These are phyloP conservation scores for Luperina testacea DNA, from an alignment of 2,888 invertebrate species.

Conservation along the genomic window DNA sequence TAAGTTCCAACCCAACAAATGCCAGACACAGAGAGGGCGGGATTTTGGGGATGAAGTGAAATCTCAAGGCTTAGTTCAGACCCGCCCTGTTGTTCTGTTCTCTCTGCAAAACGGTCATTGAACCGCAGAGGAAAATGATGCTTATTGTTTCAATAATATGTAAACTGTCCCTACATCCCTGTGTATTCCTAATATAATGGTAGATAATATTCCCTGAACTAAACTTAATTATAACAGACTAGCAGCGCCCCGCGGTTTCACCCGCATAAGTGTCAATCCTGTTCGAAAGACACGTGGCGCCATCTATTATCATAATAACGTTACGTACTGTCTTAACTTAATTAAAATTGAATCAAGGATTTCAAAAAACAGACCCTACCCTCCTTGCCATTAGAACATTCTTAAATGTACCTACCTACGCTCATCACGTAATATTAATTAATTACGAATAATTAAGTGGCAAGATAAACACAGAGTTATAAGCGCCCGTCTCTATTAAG, in stretches of 20 bases:
- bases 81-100: conserved; percentile 25
- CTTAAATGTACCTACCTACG: too few relatives aligned
- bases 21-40: conserved; percentile 43
- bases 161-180: conserved; percentile 2
- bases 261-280: too few relatives aligned
- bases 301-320: too few relatives aligned
- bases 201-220: not conserved
- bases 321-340: too few relatives aligned
- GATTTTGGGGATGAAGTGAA: conserved; percentile 38
- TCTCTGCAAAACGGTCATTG: conserved; percentile 14
- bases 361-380: not conserved
- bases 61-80: conserved; percentile 35
- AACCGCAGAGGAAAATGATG: conserved; percentile 17
- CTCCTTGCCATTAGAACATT: not conserved
- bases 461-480: conserved; percentile 4
- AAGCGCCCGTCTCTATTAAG: conserved; percentile 15
- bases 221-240: not conserved
- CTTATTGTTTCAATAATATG: conserved; percentile 46
- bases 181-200: not conserved
- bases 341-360: not conserved
- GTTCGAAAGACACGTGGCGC: too few relatives aligned
- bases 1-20: conserved; percentile 36
- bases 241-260: too few relatives aligned
- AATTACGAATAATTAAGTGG: conserved; percentile 23
- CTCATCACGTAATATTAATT: conserved; percentile 18